Percentiles rank a stretch among this genome's conserved stretches.
These are phyloP conservation scores for Lypha dubia DNA, from an alignment of 2,888 invertebrate genomes.

Conservation along the genomic window DNA sequence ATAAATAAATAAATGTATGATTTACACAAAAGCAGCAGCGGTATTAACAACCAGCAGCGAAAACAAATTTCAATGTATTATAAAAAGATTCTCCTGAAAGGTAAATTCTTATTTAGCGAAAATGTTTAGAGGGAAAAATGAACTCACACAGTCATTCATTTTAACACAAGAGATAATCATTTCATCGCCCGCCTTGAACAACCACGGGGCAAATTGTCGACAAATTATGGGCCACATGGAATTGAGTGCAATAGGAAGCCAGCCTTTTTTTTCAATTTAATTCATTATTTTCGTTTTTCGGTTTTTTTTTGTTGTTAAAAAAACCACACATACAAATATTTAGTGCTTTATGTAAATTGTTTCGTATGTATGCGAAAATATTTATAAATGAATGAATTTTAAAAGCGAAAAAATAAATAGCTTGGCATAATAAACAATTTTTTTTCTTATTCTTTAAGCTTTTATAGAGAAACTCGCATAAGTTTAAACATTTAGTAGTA, in stretches of 20 bases:
- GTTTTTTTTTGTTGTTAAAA: too few relatives aligned
- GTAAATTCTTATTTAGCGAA: background rate
- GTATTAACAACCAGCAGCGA: slow-evolving; percentile 5
- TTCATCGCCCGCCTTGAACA: slow-evolving; percentile 59
- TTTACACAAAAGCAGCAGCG: slow-evolving; percentile 16
- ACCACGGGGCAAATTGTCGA: slow-evolving; percentile 80
- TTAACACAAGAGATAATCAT: slow-evolving; percentile 71
- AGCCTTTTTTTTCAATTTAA: slow-evolving; percentile 28
- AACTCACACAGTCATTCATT: slow-evolving; percentile 65
- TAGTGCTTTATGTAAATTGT: background rate
- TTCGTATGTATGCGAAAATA: background rate
- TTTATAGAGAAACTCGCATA: too few relatives aligned
- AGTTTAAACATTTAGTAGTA: too few relatives aligned
- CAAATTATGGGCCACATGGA: slow-evolving; percentile 81
- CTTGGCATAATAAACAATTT: too few relatives aligned
- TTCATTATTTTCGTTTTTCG: too few relatives aligned
- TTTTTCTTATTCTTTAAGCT: too few relatives aligned
- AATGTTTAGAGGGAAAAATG: slow-evolving; percentile 1
- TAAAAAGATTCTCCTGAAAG: slow-evolving; percentile 9
- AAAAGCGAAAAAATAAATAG: too few relatives aligned
- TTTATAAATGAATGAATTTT: too few relatives aligned
- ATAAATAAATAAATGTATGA: background rate
- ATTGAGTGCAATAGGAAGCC: slow-evolving; percentile 76
- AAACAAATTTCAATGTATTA: background rate
- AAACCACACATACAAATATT: background rate